Percentiles rank a stretch among this genome's conserved stretches.
Conservation (phyloP, 2,797 vertebrate genomes). For the Melanotaenia nigrans region DNA sequence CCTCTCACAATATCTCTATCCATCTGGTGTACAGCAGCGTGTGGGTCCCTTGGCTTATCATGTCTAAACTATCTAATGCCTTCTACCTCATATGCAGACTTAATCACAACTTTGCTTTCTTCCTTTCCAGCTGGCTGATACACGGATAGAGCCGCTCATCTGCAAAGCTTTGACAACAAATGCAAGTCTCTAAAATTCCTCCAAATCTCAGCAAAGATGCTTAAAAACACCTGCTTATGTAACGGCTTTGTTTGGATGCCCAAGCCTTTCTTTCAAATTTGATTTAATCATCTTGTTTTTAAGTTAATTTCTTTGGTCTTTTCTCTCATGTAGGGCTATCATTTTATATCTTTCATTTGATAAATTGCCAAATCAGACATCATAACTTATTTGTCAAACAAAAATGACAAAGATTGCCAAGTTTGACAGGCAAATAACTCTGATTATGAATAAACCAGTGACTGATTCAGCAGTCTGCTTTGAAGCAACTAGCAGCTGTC, state of each 20-base stretch:
- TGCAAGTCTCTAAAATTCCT: slow-evolving; percentile 35
- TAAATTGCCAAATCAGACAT: not conserved
- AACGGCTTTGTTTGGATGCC: slow-evolving; percentile 8
- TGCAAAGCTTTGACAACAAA: slow-evolving; percentile 53
- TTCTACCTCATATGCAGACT: slow-evolving; percentile 57
- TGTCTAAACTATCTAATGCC: slow-evolving; percentile 57
- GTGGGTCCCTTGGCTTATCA: slow-evolving; percentile 67
- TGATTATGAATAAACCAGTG: slow-evolving; percentile 4
- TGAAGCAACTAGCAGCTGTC: slow-evolving; percentile 26
- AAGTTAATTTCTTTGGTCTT: not conserved
- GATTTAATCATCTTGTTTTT: slow-evolving; percentile 7
- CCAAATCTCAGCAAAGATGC: slow-evolving; percentile 31
- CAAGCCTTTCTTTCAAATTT: slow-evolving; percentile 15
- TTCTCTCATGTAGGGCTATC: not conserved
- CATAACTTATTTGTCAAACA: not conserved
- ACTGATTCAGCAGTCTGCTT: slow-evolving; percentile 1
- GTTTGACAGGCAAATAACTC: slow-evolving; percentile 8
- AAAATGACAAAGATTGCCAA: not conserved
- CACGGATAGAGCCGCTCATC: slow-evolving; percentile 47
- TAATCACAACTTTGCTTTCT: slow-evolving; percentile 66
- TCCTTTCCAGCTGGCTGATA: slow-evolving; percentile 57
- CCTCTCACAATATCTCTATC: slow-evolving; percentile 63
- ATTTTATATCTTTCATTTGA: not conserved
- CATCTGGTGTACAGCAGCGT: slow-evolving; percentile 64
- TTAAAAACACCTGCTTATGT: slow-evolving; percentile 24